Evolutionary conservation across 2,797 vertebrate genomes (phyloP), one percentile per base, ranked within the genome.

Genomic region (Sebastes trivittatus): DNA sequence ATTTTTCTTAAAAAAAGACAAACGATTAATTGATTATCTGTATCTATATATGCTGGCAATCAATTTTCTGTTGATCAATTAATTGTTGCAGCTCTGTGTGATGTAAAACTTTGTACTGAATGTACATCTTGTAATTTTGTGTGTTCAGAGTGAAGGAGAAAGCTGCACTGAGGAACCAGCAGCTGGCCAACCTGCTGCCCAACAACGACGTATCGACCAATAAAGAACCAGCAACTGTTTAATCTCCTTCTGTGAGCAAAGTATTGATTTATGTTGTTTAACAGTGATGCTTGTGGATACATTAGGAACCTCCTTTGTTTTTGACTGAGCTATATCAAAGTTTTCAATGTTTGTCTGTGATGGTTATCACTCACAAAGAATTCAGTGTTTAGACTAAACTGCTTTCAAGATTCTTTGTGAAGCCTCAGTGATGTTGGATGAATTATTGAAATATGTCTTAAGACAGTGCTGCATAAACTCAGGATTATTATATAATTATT

Each of bases 171-270:
- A 63, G 29, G 63, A 83, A 65, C 5, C 89, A 85, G 64, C 92
- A 92, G 80, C 7, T 77, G 82, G 2, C 27, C 64, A 90, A 85
- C 86, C 76, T 90, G 58, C 80, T 94, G 34, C 76, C 88, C 59
- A 58, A 46, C 72, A 20, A 34, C 16, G 23, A 79, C 29, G 46
- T 89, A 0, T 58, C 77, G 0, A 79, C 63, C 82, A 87, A 80
- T 81, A 87, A 88, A 76, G 79, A 87, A 2, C 23, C 68, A 27
- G 75, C 75, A 13, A 30, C 23, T 3, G 92, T 91, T 20, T 94
- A 68, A 85, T 11, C 14, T 60, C 27, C 13, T 4, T 27, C 58
- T 75, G 23, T 27, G 34, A 36, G 34, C 34, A 13, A 36, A 36
- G 34, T 36, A 36, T 36, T 36, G 34, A 36, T 36, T 36, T 36